phyloP scores from a whole-genome alignment of 2,888 invertebrate genomes.

The Erannis defoliaria region DNA sequence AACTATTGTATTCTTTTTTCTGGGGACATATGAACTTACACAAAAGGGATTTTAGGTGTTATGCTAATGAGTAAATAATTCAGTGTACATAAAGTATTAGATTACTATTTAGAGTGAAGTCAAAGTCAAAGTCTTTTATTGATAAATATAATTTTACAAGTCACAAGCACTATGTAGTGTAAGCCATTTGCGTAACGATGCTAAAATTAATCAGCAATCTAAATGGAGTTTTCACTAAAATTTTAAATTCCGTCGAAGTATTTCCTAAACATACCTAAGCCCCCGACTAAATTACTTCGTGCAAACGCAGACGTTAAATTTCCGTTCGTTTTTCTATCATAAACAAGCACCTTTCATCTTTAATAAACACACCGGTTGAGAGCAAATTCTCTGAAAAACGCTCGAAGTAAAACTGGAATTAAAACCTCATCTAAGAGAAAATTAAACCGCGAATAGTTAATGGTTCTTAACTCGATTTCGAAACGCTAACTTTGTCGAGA shows the following conservation, averaged over 20 bases:
- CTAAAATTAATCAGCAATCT: conserved; percentile 8
- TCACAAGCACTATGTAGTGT: background rate
- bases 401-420: conserved; percentile 68
- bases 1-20: too few relatives aligned
- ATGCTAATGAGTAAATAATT: too few relatives aligned
- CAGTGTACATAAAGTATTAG: too few relatives aligned
- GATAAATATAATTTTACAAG: background rate
- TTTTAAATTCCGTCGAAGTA: conserved; percentile 26
- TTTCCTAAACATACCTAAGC: conserved; percentile 34
- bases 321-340: conserved; percentile 46
- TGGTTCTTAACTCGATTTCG: conserved; percentile 80
- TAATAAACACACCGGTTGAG: conserved; percentile 58
- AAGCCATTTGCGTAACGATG: background rate
- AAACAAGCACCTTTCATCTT: conserved; percentile 57
- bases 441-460: conserved; percentile 81
- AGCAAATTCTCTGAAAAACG: conserved; percentile 54
- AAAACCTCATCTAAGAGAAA: conserved; percentile 77
- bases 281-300: conserved; percentile 38
- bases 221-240: conserved; percentile 15
- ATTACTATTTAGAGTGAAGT: too few relatives aligned
- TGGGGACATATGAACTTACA: too few relatives aligned
- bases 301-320: conserved; percentile 39
- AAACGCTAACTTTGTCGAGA: conserved; percentile 77
- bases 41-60: too few relatives aligned
- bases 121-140: too few relatives aligned